Percentiles rank a stretch among this genome's conserved stretches.
Evolutionary conservation across 35 echinoderm and acorn worm genomes (phyloP).

Genomic region (Anneissia japonica): DNA sequence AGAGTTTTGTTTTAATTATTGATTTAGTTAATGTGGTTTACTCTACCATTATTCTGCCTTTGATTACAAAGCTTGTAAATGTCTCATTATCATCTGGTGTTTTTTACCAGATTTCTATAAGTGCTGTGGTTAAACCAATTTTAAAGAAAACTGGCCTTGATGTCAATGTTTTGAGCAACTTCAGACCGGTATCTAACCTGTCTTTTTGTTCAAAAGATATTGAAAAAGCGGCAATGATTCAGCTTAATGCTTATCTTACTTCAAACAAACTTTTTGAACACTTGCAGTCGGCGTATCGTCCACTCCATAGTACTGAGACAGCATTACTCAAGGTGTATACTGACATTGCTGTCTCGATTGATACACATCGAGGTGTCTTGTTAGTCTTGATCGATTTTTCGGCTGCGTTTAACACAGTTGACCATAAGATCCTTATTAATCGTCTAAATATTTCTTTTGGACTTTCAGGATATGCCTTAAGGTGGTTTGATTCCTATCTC

Average conservation of each 20-base stretch:
- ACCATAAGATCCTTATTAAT: constrained; percentile 25
- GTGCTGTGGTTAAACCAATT: constrained; percentile 6
- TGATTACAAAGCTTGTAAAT: constrained; percentile 17
- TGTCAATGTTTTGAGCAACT: constrained; percentile 15
- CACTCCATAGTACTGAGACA: constrained; percentile 19
- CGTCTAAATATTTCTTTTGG: too few species aligned
- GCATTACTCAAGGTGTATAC: constrained; percentile 23
- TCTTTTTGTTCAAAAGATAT: constrained; percentile 28
- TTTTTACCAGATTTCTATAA: background rate
- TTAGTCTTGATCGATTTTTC: constrained; percentile 32
- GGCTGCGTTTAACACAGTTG: constrained; percentile 27
- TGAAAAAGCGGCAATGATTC: constrained; percentile 2
- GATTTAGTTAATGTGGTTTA: too few species aligned
- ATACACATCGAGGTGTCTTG: constrained; percentile 12
- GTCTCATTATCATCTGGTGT: constrained; percentile 24
- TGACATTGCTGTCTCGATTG: constrained; percentile 18
- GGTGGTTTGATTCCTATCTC: too few species aligned
- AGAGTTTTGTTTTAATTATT: too few species aligned
- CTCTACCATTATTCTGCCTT: background rate
- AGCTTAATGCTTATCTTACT: constrained; percentile 15
- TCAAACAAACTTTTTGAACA: constrained; percentile 20
- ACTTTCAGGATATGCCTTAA: too few species aligned
- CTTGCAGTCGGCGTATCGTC: constrained; percentile 23
- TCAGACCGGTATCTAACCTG: constrained; percentile 31
- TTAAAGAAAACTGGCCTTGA: constrained; percentile 10